Percentiles rank a stretch among this genome's conserved stretches.
phyloP scores from a whole-genome alignment of 2,797 vertebrate species.

The Platyrinchus mystaceus region DNA sequence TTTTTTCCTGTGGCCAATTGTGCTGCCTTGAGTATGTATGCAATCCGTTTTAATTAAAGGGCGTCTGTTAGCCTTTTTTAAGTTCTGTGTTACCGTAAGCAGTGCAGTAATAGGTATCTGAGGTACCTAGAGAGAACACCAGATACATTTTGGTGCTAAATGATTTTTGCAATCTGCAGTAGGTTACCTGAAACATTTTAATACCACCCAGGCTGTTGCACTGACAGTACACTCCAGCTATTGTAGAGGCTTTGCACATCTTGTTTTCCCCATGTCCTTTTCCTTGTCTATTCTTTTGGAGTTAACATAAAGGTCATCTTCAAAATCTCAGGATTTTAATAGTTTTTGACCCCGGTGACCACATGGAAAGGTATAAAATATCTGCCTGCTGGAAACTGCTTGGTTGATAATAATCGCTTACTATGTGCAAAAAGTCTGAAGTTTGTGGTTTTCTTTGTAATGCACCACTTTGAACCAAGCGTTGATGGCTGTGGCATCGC shows the following conservation, averaged over 20 bases:
- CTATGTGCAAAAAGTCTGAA: no score
- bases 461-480: rapidly evolving
- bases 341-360: not conserved
- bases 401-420: not conserved
- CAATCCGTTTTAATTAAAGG: conserved; percentile 47
- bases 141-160: not conserved
- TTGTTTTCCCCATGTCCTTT: not conserved
- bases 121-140: not conserved
- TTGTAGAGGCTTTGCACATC: not conserved
- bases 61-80: not conserved
- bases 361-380: not conserved
- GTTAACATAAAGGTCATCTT: not conserved
- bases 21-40: not conserved
- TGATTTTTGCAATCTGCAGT: not conserved
- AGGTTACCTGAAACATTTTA: not conserved
- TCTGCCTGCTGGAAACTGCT: not conserved
- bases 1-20: not conserved
- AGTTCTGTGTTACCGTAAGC: not conserved
- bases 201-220: not conserved
- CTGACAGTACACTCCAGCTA: not conserved
- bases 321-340: not conserved
- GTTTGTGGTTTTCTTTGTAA: not conserved
- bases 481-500: rapidly evolving
- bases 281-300: not conserved
- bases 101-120: not conserved